phyloP scores from a whole-genome alignment of 2,113 vertebrate species.

The Herpetotheres cachinnans region DNA sequence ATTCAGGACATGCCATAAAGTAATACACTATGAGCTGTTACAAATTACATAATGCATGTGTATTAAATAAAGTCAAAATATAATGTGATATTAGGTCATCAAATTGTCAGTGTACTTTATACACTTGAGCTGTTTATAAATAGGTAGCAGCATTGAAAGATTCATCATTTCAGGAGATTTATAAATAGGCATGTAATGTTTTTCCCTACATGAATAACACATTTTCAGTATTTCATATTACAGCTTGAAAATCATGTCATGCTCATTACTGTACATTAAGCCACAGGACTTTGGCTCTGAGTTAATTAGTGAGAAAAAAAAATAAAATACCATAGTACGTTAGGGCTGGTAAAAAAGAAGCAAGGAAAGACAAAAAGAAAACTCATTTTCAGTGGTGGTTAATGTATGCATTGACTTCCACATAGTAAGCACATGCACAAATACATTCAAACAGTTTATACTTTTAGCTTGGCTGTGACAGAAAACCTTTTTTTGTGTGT shows the following conservation, averaged over 20 bases:
- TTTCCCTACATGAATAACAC: conserved; percentile 2
- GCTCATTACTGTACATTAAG: conserved; percentile 18
- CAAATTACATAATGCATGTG: background rate
- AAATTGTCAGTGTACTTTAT: background rate
- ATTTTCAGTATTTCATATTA: conserved; percentile 2
- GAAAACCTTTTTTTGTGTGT: background rate
- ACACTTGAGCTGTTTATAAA: background rate
- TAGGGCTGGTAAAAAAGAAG: background rate
- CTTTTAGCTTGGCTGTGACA: background rate
- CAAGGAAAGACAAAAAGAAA: background rate
- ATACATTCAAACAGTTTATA: background rate
- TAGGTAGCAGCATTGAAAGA: background rate
- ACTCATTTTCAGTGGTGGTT: background rate
- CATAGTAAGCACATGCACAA: background rate
- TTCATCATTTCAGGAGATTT: conserved; percentile 7
- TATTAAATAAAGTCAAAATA: conserved; percentile 2
- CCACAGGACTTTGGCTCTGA: background rate
- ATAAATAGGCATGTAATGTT: conserved; percentile 4
- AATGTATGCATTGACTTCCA: background rate
- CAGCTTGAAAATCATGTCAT: background rate
- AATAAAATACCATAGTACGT: background rate
- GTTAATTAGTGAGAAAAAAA: background rate
- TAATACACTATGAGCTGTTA: background rate
- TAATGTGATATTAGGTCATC: background rate
- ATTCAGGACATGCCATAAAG: background rate